Conservation (phyloP, 64 coral and sea anemone genomes). For the Pachyseris speciosa region DNA sequence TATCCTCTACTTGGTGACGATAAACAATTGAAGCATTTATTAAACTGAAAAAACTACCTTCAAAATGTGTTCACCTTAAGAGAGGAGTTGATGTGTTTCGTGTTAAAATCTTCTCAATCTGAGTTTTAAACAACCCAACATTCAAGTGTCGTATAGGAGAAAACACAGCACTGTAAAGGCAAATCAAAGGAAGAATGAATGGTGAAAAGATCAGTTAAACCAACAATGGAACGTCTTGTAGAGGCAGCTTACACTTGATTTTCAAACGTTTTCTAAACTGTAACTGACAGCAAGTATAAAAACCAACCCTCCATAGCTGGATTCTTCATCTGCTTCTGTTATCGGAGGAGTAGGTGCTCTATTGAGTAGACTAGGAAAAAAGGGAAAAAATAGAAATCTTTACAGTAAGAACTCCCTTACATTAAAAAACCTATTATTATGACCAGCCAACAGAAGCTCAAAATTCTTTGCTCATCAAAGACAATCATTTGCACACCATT, state of each 20-base stretch:
- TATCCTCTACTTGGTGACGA: too few species aligned
- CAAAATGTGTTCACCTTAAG: conserved; percentile 58
- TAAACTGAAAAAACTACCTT: not conserved
- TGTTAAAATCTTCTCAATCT: conserved; percentile 73
- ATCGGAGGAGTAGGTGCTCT: not conserved
- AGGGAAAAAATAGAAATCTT: not conserved
- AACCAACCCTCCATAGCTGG: conserved; percentile 2
- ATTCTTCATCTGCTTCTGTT: not conserved
- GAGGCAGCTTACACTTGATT: not conserved
- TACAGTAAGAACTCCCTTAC: not conserved
- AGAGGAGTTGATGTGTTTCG: conserved; percentile 85
- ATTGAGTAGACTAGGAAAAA: not conserved
- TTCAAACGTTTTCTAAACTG: not conserved
- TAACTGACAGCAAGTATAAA: not conserved
- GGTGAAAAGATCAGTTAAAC: too few species aligned
- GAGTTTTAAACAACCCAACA: conserved; percentile 80
- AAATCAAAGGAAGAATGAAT: not conserved
- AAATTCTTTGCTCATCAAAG: too few species aligned
- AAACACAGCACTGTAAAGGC: conserved; percentile 46
- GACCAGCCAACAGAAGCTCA: too few species aligned
- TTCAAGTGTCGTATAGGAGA: conserved; percentile 82
- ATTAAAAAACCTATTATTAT: too few species aligned
- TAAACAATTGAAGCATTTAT: too few species aligned
- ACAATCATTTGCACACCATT: too few species aligned
- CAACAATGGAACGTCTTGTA: too few species aligned